Base-by-base conservation (phyloP, 2,113 vertebrate species). In the Sebastes schlegelii region DNA sequence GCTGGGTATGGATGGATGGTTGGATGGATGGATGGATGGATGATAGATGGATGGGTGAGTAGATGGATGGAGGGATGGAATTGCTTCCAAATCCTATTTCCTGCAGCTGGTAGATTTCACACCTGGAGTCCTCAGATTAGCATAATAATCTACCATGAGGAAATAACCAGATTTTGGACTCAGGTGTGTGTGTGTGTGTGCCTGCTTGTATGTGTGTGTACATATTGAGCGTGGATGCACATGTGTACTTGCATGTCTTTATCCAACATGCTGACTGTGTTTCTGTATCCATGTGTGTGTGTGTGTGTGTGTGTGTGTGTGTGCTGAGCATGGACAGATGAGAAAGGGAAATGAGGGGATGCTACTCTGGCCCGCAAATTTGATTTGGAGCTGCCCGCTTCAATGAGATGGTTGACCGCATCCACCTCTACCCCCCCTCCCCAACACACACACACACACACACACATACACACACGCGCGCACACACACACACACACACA, bases 351-450 rank as follows among this genome's bases (percentile, higher is more conserved):
- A 88, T 87, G 78, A 90, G 82, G 75, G 62, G 71, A 63, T 69
- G 77, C 73, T 71, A 77, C 77, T 63, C 83, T 61, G 84, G 74
- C 74, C 85, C 64, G 64, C 84, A 90, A 85, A 94, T 95, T 92
- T 88, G 90, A 95, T 95, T 95, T 93, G 78, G 86, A 78, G 64
- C 74, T 78, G 85, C 60, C 23, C 66, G 51, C 81, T 86, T 92
- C 82, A 86, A 86, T 88, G 88, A 91, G 86, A 92, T 66, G 88
- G 87, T 88, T 89, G 83, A 89, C 89, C 83, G 80, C 80, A 87
- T 76, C 54, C 70, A 64, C 63, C 70, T 12, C 40, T 57, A 26
- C 12, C 40, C 52, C 42, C 57, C 42, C 57, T 3, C 62, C 46
- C 69, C 51, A 8, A 54, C 71, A 14, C 61, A 34, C 72, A 55